phyloP scores from a whole-genome alignment of 2,888 invertebrate genomes.

The Chloroclystis v-ata region DNA sequence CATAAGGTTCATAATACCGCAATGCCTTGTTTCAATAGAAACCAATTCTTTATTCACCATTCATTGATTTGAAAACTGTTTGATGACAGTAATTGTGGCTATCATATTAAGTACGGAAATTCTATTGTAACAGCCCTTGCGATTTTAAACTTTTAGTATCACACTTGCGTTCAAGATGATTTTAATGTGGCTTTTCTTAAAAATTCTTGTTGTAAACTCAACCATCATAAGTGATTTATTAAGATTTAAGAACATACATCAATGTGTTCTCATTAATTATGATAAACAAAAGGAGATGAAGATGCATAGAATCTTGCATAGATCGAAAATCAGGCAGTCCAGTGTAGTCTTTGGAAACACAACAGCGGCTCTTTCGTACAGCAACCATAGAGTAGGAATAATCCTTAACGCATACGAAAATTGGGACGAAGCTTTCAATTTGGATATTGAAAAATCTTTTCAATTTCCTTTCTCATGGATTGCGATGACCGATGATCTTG shows the following conservation, averaged over 20 bases:
- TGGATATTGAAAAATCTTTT: slow-evolving; percentile 27
- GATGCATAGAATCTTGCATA: slow-evolving; percentile 41
- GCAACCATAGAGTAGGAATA: slow-evolving; percentile 42
- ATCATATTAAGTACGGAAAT: not conserved
- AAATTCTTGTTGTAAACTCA: slow-evolving; percentile 18
- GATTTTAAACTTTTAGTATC: too few relatives aligned
- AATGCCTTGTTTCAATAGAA: too few relatives aligned
- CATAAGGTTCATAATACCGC: too few relatives aligned
- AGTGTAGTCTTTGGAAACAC: slow-evolving; percentile 21
- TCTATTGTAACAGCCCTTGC: not conserved
- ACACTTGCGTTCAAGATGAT: slow-evolving; percentile 11
- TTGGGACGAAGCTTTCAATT: slow-evolving; percentile 42
- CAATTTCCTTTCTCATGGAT: slow-evolving; percentile 58
- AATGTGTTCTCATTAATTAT: slow-evolving; percentile 38
- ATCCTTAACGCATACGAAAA: slow-evolving; percentile 49
- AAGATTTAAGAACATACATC: slow-evolving; percentile 47
- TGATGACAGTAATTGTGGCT: slow-evolving; percentile 7
- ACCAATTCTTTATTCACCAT: too few relatives aligned
- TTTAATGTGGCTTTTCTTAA: slow-evolving; percentile 12
- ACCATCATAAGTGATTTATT: slow-evolving; percentile 43
- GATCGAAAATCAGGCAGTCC: slow-evolving; percentile 35
- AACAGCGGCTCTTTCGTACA: slow-evolving; percentile 21
- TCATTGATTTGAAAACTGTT: not conserved
- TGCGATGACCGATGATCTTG: slow-evolving; percentile 43
- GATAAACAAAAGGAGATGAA: slow-evolving; percentile 26